These are phyloP conservation scores for Rhodophaea formosa DNA, from an alignment of 2,888 invertebrate genomes.

Conservation along the genomic window DNA sequence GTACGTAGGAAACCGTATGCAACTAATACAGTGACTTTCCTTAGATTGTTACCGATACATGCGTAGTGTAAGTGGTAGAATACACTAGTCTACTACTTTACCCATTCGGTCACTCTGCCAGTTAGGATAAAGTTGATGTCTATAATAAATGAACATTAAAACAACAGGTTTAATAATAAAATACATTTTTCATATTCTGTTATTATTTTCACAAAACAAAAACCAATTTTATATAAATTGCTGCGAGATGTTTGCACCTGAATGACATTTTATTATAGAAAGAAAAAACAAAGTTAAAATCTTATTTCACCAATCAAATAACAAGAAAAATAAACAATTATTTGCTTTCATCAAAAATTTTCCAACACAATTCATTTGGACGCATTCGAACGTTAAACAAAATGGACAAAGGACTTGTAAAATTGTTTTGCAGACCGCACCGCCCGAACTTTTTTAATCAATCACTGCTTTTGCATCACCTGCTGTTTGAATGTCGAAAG, in stretches of 20 bases:
- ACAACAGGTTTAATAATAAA: too few species aligned
- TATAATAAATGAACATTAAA: too few species aligned
- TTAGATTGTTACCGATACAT: too few species aligned
- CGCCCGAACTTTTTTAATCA: neutral
- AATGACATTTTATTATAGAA: neutral
- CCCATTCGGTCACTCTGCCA: too few species aligned
- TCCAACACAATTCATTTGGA: neutral
- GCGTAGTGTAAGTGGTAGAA: too few species aligned
- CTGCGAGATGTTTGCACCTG: neutral
- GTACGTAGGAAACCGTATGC: too few species aligned
- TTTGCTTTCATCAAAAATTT: neutral
- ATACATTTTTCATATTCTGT: too few species aligned
- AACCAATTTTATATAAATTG: neutral
- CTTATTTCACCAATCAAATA: neutral
- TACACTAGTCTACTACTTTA: too few species aligned
- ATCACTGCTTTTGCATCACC: neutral
- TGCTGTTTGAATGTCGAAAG: neutral
- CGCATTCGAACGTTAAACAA: neutral
- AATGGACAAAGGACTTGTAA: neutral
- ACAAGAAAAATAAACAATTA: neutral
- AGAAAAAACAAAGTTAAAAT: neutral
- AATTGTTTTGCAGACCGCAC: neutral
- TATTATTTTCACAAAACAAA: too few species aligned
- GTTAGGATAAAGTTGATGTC: too few species aligned
- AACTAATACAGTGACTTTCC: too few species aligned